Percentiles rank a stretch among this genome's conserved stretches.
These are phyloP conservation scores for Cryptocephalus moraei DNA, from an alignment of 2,888 invertebrate genomes.

Conservation along the genomic window DNA sequence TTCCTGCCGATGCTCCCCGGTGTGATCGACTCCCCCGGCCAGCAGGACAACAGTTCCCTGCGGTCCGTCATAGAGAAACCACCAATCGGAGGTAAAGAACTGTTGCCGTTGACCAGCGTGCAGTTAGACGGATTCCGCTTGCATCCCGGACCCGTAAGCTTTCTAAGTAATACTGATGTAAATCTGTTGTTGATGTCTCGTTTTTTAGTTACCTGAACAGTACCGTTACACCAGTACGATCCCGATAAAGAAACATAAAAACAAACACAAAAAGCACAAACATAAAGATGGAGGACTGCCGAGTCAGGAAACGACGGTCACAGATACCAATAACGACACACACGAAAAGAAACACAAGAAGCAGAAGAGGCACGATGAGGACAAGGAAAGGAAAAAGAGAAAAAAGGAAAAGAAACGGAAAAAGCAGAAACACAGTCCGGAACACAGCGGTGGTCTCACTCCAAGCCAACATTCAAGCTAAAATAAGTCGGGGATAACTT, in stretches of 20 bases:
- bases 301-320: slow-evolving; percentile 64
- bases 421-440: slow-evolving; percentile 89
- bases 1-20: slow-evolving; percentile 93
- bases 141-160: slow-evolving; percentile 77
- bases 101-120: slow-evolving; percentile 74
- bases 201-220: slow-evolving; percentile 75
- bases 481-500: too few relatives aligned
- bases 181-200: slow-evolving; percentile 6
- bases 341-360: slow-evolving; percentile 95
- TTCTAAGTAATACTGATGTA: not conserved
- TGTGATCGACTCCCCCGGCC: slow-evolving; percentile 86
- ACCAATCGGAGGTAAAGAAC: slow-evolving; percentile 84
- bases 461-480: slow-evolving; percentile 45
- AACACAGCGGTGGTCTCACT: slow-evolving; percentile 61
- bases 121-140: slow-evolving; percentile 88
- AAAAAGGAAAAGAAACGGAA: slow-evolving; percentile 94
- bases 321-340: slow-evolving; percentile 57
- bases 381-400: slow-evolving; percentile 85
- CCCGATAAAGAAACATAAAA: slow-evolving; percentile 88
- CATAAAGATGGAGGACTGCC: slow-evolving; percentile 78
- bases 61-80: slow-evolving; percentile 93
- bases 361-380: slow-evolving; percentile 86
- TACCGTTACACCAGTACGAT: slow-evolving; percentile 87
- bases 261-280: slow-evolving; percentile 91
- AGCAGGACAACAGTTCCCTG: slow-evolving; percentile 77